A percentile compares a stretch with the other conserved stretches of the same genome.
Conservation (phyloP, 1,140 invertebrate genomes). For the Drosophila mojavensis region DNA sequence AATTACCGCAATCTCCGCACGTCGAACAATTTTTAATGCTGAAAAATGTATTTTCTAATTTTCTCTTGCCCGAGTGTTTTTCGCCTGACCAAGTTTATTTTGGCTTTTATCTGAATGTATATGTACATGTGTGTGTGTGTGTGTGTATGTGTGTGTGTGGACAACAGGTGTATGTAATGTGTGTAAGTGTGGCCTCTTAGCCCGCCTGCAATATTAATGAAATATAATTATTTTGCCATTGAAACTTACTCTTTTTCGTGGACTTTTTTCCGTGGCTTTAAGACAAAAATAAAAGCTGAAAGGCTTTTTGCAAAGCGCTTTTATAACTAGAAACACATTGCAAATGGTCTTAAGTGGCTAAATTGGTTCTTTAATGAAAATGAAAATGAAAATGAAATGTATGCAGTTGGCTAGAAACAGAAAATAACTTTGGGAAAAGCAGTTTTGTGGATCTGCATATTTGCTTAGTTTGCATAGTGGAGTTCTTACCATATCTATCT, state of each 20-base stretch:
- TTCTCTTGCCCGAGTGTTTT: slow-evolving; percentile 29
- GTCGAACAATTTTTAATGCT: slow-evolving; percentile 80
- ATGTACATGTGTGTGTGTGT: slow-evolving; percentile 13
- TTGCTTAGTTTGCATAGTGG: too few species aligned
- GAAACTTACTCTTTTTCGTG: slow-evolving; percentile 27
- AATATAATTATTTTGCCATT: slow-evolving; percentile 73
- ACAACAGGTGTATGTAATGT: slow-evolving; percentile 61
- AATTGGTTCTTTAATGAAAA: neutral
- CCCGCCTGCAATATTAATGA: slow-evolving; percentile 56
- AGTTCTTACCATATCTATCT: too few species aligned
- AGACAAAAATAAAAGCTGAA: neutral
- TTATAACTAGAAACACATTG: neutral
- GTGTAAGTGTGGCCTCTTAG: slow-evolving; percentile 7
- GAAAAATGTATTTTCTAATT: slow-evolving; percentile 81
- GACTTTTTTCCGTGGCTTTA: slow-evolving; percentile 13
- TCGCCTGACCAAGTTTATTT: slow-evolving; percentile 58
- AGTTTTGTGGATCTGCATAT: too few species aligned
- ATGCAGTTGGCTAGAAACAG: too few species aligned
- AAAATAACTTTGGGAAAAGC: too few species aligned
- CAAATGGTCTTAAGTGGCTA: neutral
- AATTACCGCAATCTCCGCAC: slow-evolving; percentile 80
- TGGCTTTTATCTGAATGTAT: slow-evolving; percentile 67
- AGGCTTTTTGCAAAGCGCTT: neutral
- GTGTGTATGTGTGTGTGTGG: slow-evolving; percentile 16
- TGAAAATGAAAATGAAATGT: too few species aligned